Evolutionary conservation across 2,113 vertebrate species (phyloP), one percentile per base, ranked within the genome.

Genomic region (Dermatemys mawii): DNA sequence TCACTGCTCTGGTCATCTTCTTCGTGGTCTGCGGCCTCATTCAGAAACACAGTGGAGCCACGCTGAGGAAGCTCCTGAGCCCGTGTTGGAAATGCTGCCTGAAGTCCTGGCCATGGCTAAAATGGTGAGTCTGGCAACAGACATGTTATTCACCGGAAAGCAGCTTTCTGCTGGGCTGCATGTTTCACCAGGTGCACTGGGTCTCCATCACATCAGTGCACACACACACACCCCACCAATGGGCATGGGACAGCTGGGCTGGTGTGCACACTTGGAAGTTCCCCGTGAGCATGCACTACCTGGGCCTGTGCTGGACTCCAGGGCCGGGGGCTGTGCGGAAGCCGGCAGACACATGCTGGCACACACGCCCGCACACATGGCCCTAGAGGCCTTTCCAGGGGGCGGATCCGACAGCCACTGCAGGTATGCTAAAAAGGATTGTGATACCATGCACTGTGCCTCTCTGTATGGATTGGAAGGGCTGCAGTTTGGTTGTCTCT

Each of bases 121-220:
- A 98, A 97, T 99, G 99, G 99, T 99, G 95, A 98, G 98, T 98
- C 60, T 82, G 83, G 49, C 81, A 90, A 79, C 46, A 70, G 44
- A 60, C 51, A 63, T 6, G 51, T 2, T 22, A 22, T 75, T 17
- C 4, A 11, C 1, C n/a, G 6, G 60, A 11, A 11, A 12, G 55
- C 78, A 29, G 48, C 35, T 54, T 83, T 83, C 9, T 2, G 19
- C 49, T 86, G 82, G 48, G 78, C 49, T 54, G 54, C 51, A 44
- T 78, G 51, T 87, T 87, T 84, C 87, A 89, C 14, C 73, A 79
- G 54, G 32, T 21, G 19, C 44, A 6, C 5, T 44, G 83, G 50
- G 32, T 67, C 60, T 67, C 35, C 35, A 1, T 67, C 60, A n/a
- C 2, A 8, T 67, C 60, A 67, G 67, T 67, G 41, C 76, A 60